Conservation (phyloP, 2,113 vertebrate genomes). For the Gracilinanus agilis region DNA sequence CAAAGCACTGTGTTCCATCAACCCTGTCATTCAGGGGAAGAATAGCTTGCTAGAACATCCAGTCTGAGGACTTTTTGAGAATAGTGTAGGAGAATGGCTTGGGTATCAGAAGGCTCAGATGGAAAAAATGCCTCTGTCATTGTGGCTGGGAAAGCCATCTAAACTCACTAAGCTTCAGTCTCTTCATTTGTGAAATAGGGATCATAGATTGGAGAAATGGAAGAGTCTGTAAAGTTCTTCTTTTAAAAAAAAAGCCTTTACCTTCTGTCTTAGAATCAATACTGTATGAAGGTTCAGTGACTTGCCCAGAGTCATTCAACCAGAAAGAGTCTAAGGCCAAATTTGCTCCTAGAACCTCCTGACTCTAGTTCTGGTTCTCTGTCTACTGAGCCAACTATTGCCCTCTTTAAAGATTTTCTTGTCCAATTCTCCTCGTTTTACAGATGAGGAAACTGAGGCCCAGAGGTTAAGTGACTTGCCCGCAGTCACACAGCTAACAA, state of each 20-base stretch:
- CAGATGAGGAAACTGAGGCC: neutral
- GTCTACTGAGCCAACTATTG: no score
- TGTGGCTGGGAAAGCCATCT: neutral
- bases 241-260: no score
- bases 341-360: no score
- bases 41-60: neutral
- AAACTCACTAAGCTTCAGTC: neutral
- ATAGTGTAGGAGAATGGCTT: neutral
- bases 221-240: neutral
- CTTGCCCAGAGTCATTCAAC: no score
- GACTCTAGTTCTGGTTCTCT: no score
- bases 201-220: neutral
- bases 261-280: no score
- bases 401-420: neutral
- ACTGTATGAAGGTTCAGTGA: no score
- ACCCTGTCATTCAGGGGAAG: neutral
- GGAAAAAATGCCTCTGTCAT: neutral
- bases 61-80: neutral
- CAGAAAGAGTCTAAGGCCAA: no score
- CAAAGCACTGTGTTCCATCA: neutral
- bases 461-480: neutral
- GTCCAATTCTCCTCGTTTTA: neutral
- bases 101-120: neutral
- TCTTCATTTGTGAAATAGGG: neutral
- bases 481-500: neutral